These are phyloP conservation scores for Enteromius paludinosus DNA, from an alignment of 2,797 vertebrate species.

Conservation along the genomic window DNA sequence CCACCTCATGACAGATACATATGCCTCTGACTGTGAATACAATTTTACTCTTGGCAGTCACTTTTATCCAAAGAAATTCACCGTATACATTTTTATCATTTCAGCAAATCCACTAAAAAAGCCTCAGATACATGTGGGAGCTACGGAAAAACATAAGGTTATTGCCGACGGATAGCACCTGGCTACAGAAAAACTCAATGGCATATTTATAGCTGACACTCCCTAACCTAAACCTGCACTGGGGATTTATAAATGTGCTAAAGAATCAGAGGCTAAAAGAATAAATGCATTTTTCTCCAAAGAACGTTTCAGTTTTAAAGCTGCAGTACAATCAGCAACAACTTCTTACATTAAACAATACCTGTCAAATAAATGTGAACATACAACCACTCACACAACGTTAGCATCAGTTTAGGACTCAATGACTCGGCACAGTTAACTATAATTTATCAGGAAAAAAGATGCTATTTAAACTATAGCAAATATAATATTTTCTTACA, in stretches of 20 bases:
- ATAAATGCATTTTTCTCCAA: neutral
- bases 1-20: neutral
- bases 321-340: neutral
- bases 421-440: neutral
- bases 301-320: neutral
- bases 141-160: neutral
- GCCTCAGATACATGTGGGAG: neutral
- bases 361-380: neutral
- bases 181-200: neutral
- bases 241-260: slow-evolving; percentile 1
- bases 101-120: neutral
- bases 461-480: too few relatives aligned
- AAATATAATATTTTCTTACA: too few relatives aligned
- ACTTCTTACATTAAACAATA: neutral
- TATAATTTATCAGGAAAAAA: neutral
- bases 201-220: slow-evolving; percentile 23
- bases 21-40: neutral
- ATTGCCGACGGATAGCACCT: neutral
- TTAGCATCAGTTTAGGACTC: neutral
- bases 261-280: slow-evolving; percentile 11
- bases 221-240: neutral
- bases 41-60: neutral
- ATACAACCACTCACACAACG: neutral
- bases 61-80: neutral
- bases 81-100: neutral